A percentile compares a stretch with the other conserved stretches of the same genome.
Conservation (phyloP, 2,113 vertebrate species). For the Eubucco bourcierii region DNA sequence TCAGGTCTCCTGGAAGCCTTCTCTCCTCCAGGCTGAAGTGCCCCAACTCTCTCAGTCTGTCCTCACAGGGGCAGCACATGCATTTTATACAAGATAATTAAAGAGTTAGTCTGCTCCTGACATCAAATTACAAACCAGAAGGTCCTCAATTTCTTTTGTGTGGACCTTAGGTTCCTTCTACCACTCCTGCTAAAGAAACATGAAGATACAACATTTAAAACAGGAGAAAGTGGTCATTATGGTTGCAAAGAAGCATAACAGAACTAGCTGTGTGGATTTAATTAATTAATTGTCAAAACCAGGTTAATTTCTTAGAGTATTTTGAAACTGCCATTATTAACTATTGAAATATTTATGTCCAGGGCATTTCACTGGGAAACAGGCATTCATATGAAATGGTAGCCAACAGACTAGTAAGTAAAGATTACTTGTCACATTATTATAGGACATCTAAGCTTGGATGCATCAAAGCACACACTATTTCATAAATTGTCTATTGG, state of each 20-base stretch:
- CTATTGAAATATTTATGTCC: constrained; percentile 29
- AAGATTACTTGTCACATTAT: neutral
- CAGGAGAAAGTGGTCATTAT: neutral
- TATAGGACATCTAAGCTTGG: neutral
- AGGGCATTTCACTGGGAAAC: neutral
- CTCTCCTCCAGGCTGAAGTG: too few species aligned
- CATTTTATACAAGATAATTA: too few species aligned
- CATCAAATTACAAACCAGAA: neutral
- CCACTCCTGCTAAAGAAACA: neutral
- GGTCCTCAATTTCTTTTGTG: neutral
- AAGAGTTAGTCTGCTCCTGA: neutral
- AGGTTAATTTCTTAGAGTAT: neutral
- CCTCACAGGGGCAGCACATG: too few species aligned
- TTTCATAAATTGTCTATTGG: constrained; percentile 10
- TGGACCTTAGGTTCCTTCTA: neutral
- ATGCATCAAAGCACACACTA: neutral
- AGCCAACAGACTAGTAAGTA: constrained; percentile 7
- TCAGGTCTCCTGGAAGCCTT: too few species aligned
- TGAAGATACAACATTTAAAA: constrained; percentile 11
- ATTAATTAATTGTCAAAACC: neutral
- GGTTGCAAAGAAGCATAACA: neutral
- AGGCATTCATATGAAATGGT: neutral
- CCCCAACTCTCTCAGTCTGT: too few species aligned
- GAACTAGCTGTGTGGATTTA: neutral
- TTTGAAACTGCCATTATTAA: constrained; percentile 28